Evolutionary conservation across 2,113 vertebrate species (phyloP), one percentile per base, ranked within the genome.

Genomic region (Calonectris borealis): DNA sequence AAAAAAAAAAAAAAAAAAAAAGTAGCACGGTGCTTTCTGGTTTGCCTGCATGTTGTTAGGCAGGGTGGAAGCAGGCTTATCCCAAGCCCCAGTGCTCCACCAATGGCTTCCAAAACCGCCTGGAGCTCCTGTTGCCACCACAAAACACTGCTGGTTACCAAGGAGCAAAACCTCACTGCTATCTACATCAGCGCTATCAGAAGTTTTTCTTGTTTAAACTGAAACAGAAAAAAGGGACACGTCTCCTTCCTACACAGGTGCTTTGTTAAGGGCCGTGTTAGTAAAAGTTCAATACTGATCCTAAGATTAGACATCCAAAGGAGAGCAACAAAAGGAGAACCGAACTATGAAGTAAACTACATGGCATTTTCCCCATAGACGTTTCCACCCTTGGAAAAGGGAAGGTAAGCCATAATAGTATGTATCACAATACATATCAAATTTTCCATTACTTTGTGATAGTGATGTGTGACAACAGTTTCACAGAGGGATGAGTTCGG

Each of bases 371-470:
- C 42, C 17, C 15, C 16, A 36, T 4, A 93, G 52, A 32, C 42
- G 51, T 81, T 94, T 93, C 83, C 69, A 75, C 55, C 65, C 36
- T 51, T 27, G 42, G 52, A 65, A 75, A 66, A 85, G 27, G 68
- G 26, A 94, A 51, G 1, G 6, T 46, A 77, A 93, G 15, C 10
- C 36, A 17, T 70, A 80, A 62, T 3, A 65, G 17, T 10, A 57
- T 52, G 55, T 61, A 57, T 78, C 69, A 88, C 62, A 68, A 29
- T 22, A 48, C 0, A 0, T 58, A 69, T 77, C 36, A 88, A n/a
- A 31, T 82, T 89, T 95, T 95, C 87, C 88, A 87, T 86, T 85
- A 38, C 48, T 62, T 55, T 58, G 16, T 86, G 87, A 88, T 86
- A 85, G 42, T 4, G 16, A 36, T 15, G 36, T 32, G 49, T 70